A percentile compares a stretch with the other conserved stretches of the same genome.
phyloP scores from a whole-genome alignment of 2,797 vertebrate species.

The Rhodeus uyekii region DNA sequence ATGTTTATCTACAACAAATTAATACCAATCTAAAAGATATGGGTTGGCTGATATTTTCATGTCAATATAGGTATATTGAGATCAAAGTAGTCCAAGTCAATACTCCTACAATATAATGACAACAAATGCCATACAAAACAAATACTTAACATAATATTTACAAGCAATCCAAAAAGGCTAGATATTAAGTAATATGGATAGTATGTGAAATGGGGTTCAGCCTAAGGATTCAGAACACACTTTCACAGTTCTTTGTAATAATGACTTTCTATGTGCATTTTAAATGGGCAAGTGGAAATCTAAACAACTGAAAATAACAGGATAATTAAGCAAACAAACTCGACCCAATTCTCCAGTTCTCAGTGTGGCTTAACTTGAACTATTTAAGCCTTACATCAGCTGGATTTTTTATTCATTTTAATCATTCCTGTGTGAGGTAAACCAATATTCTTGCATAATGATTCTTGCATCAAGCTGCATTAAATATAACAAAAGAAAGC shows the following conservation, averaged over 20 bases:
- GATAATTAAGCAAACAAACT: conserved; percentile 61
- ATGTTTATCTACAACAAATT: neutral
- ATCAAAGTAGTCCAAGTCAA: neutral
- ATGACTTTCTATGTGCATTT: neutral
- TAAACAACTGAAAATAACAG: conserved; percentile 1
- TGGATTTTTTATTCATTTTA: conserved; percentile 33
- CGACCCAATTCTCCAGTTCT: conserved; percentile 64
- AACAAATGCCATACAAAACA: neutral
- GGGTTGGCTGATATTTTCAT: neutral
- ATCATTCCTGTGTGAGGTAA: conserved; percentile 26
- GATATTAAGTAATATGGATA: neutral
- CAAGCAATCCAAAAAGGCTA: neutral
- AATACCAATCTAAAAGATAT: neutral
- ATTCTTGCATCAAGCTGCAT: neutral
- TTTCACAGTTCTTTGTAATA: neutral
- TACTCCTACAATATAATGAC: neutral
- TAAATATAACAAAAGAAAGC: neutral
- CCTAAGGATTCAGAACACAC: neutral
- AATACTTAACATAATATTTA: neutral
- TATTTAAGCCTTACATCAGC: conserved; percentile 57
- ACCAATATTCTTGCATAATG: conserved; percentile 17
- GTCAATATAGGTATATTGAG: neutral
- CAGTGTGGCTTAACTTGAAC: conserved; percentile 50
- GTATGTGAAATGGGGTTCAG: neutral
- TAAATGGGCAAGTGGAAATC: neutral